Base-by-base conservation (phyloP, 1,140 invertebrate genomes). In the Aphaenogaster ashmeadi region DNA sequence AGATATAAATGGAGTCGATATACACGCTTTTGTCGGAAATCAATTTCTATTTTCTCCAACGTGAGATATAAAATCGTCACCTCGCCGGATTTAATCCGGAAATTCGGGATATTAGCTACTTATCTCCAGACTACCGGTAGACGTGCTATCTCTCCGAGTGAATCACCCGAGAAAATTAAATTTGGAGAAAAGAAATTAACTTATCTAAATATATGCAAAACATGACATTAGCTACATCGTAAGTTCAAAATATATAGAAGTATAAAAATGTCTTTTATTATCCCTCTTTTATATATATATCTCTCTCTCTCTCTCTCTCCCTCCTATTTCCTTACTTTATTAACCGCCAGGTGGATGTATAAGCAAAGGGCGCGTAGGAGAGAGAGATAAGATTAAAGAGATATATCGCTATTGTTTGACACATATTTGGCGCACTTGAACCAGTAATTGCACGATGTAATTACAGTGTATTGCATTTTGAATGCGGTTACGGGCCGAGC, bases 401-500 rank as follows among this genome's bases (percentile, higher is more conserved):
- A 41, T 56, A 41, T 67, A 47, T 38, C 78, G 50, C 38, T 56
- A 71, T 81, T 71, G 50, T 71, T 81, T 54, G 79, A 71, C 69
- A 84, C 38, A 84, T 74, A 74, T 84, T 60, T 58, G 80, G n/a
- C 41, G 27, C 27, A 62, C 54, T 84, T 84, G 18, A 27, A 56
- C 13, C 69, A 60, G 41, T 84, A 84, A 84, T 84, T 84, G 74
- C 41, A 74, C 69, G 27, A 62, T 74, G 80, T 84, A 84, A 84
- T 84, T 84, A 84, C 80, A 74, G 80, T 74, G 41, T 74, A 74
- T 83, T 67, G 80, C 54, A 72, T 84, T 71, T 74, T 56, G 54
- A 84, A 74, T 72, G 69, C 41, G 54, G 80, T 84, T 74, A 74
- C 54, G 15, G 54, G 27, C 13, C 69, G 54, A 60, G 80, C 36